A percentile compares a stretch with the other conserved stretches of the same genome.
Evolutionary conservation across 1,140 invertebrate genomes (phyloP).

Genomic region (Caerostris darwini): DNA sequence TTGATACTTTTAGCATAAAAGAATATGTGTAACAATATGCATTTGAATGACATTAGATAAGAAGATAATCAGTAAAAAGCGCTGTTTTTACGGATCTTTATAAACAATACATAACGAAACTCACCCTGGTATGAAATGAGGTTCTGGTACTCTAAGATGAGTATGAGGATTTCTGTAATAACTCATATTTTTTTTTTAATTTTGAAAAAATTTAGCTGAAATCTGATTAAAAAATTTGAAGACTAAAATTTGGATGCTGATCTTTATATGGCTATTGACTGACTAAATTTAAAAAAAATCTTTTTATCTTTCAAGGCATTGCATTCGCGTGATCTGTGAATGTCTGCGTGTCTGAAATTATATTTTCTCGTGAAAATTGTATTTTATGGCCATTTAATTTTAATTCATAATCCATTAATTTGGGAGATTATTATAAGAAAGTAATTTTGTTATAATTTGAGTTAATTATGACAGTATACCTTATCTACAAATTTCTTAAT

Average conservation of each 20-base stretch:
- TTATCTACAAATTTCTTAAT: background rate
- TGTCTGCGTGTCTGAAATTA: background rate
- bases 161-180: background rate
- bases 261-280: background rate
- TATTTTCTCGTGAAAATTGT: background rate
- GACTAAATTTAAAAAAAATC: background rate
- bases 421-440: too few relatives aligned
- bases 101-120: too few relatives aligned
- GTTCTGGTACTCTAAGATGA: slow-evolving; percentile 18
- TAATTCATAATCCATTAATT: too few relatives aligned
- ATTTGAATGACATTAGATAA: too few relatives aligned
- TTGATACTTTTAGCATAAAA: too few relatives aligned
- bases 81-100: too few relatives aligned
- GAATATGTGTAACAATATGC: too few relatives aligned
- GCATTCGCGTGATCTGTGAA: background rate
- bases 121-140: slow-evolving; percentile 53
- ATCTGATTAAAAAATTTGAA: slow-evolving; percentile 4
- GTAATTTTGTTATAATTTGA: too few relatives aligned
- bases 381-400: too few relatives aligned
- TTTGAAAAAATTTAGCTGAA: background rate
- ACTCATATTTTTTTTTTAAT: background rate
- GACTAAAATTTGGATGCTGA: background rate
- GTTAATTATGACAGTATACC: too few relatives aligned
- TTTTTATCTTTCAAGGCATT: background rate
- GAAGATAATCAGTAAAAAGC: too few relatives aligned